Base-by-base conservation (phyloP, 2,113 vertebrate species). In the Engraulis encrasicolus region DNA sequence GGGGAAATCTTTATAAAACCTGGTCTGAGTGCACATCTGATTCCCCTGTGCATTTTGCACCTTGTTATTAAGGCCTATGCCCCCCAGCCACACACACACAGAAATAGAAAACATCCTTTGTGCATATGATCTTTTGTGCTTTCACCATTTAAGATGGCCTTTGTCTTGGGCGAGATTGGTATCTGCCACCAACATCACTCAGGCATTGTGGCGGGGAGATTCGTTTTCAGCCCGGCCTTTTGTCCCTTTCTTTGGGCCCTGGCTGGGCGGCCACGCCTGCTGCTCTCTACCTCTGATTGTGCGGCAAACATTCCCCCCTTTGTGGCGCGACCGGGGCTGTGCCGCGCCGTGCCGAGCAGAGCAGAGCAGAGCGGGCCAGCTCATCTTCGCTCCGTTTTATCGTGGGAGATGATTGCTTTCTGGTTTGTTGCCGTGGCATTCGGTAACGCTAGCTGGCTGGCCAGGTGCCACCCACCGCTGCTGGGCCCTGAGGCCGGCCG, bases 221-320 rank as follows among this genome's bases (percentile, higher is more conserved):
- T 97, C 96, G 58, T 96, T 98, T 96, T 96, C 96, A 95, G 93
- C 86, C 86, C 88, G 93, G 93, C 96, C 96, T 96, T n/a, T 96
- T 98, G 97, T 97, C 97, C 97, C 96, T 94, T 96, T 95, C 96
- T 98, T 95, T 97, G 96, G n/a, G 96, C 94, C 97, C 88, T 37
- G 90, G 93, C 91, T 89, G 96, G 96, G 96, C 94, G 95, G 95
- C 96, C 97, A 96, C 97, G 96, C 97, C 97, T 96, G 96, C 95
- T 95, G 96, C 96, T 96, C 96, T 96, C 96, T 96, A 94, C 91
- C 91, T 92, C 86, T 82, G 90, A 93, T 91, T 92, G 93, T 90
- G 93, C 92, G 87, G 95, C 91, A 95, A 97, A 96, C 95, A 96
- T 96, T 96, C 96, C 95, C 94, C 94, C 95, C 95, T 97, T 97